phyloP scores from a whole-genome alignment of 2,113 vertebrate genomes.

The Macquaria australasica region DNA sequence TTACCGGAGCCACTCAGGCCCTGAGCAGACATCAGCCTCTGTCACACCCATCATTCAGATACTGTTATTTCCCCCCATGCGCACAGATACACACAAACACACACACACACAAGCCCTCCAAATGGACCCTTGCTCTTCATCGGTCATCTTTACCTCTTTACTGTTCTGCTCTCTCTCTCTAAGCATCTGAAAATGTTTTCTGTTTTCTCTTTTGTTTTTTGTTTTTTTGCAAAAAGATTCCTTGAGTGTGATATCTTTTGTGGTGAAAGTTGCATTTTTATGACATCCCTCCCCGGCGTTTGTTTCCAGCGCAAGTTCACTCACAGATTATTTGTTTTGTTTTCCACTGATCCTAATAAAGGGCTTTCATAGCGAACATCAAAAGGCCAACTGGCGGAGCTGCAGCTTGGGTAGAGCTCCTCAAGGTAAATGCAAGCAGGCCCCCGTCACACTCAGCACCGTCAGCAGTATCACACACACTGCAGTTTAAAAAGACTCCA shows the following conservation, averaged over 20 bases:
- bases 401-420: conserved; percentile 53
- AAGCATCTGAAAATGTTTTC: neutral
- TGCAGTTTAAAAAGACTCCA: conserved; percentile 34
- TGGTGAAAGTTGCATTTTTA: conserved; percentile 29
- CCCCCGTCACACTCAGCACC: conserved; percentile 43
- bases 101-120: conserved; percentile 24
- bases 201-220: neutral
- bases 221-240: neutral
- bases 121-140: conserved; percentile 32
- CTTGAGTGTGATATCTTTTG: conserved; percentile 7
- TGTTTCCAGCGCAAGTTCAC: conserved; percentile 23
- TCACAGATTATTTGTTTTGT: conserved; percentile 63
- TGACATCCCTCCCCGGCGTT: conserved; percentile 25
- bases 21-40: conserved; percentile 73
- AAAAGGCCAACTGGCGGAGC: conserved; percentile 57
- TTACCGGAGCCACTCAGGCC: conserved; percentile 66
- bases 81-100: conserved; percentile 37
- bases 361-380: conserved; percentile 61
- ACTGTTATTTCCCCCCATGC: conserved; percentile 64
- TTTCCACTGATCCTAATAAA: conserved; percentile 64
- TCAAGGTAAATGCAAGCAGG: conserved; percentile 62
- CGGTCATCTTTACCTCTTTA: conserved; percentile 27
- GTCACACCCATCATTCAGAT: conserved; percentile 74
- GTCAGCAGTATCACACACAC: conserved; percentile 56
- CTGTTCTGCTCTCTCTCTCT: neutral